phyloP scores from a whole-genome alignment of 2,888 invertebrate genomes.

The Tetheella fluctuosa region DNA sequence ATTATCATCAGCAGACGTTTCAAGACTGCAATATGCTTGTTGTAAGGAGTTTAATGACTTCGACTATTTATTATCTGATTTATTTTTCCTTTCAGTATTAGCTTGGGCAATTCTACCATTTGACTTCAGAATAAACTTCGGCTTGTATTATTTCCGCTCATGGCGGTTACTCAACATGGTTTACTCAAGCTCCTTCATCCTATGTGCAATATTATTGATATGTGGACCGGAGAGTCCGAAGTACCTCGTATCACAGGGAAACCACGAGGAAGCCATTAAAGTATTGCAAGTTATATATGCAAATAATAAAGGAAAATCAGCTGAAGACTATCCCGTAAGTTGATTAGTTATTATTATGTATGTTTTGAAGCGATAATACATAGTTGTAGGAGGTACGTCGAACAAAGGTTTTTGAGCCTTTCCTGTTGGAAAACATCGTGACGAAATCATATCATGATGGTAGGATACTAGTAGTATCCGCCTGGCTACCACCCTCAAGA shows the following conservation, averaged over 20 bases:
- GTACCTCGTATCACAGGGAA: constrained; percentile 84
- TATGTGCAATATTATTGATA: constrained; percentile 80
- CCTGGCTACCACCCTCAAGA: too few species aligned
- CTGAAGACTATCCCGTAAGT: constrained; percentile 56
- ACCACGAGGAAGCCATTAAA: constrained; percentile 76
- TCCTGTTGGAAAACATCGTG: too few species aligned
- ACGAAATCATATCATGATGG: too few species aligned
- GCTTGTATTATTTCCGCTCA: constrained; percentile 79
- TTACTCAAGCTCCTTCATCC: constrained; percentile 81
- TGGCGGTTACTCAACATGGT: constrained; percentile 87
- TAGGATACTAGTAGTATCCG: too few species aligned
- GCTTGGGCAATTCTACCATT: constrained; percentile 76
- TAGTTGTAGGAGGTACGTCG: too few species aligned
- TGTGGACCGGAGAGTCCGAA: constrained; percentile 81
- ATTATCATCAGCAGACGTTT: too few species aligned
- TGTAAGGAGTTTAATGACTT: too few species aligned
- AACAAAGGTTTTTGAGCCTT: too few species aligned
- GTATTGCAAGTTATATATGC: constrained; percentile 81
- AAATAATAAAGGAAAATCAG: constrained; percentile 25
- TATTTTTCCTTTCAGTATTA: constrained; percentile 52
- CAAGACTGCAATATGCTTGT: too few species aligned
- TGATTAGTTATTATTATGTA: background rate
- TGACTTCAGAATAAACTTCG: constrained; percentile 41
- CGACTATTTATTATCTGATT: too few species aligned
- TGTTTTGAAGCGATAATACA: too few species aligned